Evolutionary conservation across 2,113 vertebrate genomes (phyloP).

Genomic region (Chaetops frenatus): DNA sequence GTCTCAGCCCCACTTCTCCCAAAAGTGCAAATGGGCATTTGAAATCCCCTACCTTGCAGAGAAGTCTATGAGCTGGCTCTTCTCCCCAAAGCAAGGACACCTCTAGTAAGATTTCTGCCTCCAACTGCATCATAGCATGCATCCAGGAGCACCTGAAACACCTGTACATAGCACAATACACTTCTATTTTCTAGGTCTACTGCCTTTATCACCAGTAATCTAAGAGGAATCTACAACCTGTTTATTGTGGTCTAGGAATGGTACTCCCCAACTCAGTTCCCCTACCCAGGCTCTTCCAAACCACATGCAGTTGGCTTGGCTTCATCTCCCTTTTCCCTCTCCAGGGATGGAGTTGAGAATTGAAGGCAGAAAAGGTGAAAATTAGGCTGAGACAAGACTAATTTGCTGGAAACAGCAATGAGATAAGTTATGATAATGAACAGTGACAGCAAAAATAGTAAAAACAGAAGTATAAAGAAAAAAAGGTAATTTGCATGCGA

Average conservation of each 20-base stretch:
- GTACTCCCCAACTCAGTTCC: neutral
- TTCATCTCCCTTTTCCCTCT: neutral
- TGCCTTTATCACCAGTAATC: neutral
- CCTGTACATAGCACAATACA: neutral
- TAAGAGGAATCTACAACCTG: neutral
- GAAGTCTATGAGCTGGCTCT: neutral
- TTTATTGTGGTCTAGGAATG: neutral
- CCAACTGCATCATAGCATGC: neutral
- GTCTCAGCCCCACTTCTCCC: neutral
- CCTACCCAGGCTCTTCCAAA: neutral
- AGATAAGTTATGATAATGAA: neutral
- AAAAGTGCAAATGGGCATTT: neutral
- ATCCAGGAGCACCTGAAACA: neutral
- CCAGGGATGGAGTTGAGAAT: neutral
- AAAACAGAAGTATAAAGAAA: neutral
- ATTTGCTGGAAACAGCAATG: neutral
- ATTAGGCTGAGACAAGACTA: no score
- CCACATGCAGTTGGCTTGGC: neutral
- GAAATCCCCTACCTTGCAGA: neutral
- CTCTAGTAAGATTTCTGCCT: neutral
- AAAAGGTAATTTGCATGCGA: neutral
- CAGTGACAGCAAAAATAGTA: neutral
- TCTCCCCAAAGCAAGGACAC: neutral
- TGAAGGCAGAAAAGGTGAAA: neutral
- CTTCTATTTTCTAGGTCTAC: neutral